phyloP scores from a whole-genome alignment of 2,888 invertebrate species.

The Brachyptera risi region DNA sequence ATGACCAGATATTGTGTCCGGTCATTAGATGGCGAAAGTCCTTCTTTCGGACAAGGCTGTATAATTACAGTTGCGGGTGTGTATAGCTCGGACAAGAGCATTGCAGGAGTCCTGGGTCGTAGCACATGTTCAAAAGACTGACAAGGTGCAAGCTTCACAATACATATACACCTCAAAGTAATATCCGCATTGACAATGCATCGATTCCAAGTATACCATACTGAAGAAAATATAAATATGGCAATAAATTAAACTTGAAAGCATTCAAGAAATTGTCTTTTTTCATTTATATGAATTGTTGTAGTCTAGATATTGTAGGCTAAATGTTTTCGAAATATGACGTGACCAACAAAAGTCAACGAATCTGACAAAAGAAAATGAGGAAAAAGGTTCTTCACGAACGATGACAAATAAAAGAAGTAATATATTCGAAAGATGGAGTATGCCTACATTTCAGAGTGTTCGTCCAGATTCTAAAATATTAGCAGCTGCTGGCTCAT shows the following conservation, averaged over 20 bases:
- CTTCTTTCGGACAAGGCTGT: conserved; percentile 21
- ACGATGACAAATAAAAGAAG: too few species aligned
- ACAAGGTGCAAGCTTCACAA: conserved; percentile 15
- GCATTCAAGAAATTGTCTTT: neutral
- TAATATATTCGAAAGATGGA: too few species aligned
- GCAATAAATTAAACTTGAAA: conserved; percentile 25
- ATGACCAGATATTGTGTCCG: conserved; percentile 22
- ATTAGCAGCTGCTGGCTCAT: too few species aligned
- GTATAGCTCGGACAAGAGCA: neutral
- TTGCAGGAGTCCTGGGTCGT: neutral
- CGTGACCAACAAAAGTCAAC: too few species aligned
- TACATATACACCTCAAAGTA: neutral
- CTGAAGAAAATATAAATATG: conserved; percentile 1
- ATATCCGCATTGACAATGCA: too few species aligned
- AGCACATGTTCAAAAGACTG: neutral
- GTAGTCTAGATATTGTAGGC: neutral
- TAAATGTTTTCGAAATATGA: conserved; percentile 24
- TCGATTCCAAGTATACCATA: neutral
- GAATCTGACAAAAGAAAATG: too few species aligned
- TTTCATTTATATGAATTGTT: neutral
- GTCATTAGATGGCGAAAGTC: conserved; percentile 18
- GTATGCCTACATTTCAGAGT: too few species aligned
- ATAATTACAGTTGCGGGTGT: conserved; percentile 5
- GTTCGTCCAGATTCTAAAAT: too few species aligned
- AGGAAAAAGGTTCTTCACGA: too few species aligned